Conservation (phyloP, 2,113 vertebrate species). For the Eulemur macaco region DNA sequence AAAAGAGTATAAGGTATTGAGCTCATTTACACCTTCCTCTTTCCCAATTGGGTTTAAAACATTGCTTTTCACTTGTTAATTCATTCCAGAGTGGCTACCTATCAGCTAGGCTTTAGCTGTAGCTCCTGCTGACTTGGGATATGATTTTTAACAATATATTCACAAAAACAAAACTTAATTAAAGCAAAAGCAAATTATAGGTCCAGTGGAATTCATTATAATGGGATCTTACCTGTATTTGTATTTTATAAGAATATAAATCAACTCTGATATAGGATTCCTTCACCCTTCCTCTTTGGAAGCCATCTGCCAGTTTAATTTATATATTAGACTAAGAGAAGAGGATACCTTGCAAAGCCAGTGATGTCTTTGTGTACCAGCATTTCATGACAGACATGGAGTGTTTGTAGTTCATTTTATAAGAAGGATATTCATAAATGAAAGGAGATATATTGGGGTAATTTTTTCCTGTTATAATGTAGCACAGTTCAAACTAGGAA, state of each 20-base stretch:
- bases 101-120: background rate
- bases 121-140: background rate
- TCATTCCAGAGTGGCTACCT: background rate
- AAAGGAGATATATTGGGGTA: background rate
- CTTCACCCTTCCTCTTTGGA: background rate
- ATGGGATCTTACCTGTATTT: background rate
- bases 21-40: background rate
- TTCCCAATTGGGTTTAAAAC: background rate
- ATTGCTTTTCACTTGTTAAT: conserved; percentile 37
- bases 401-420: background rate
- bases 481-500: background rate
- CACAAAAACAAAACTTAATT: conserved; percentile 50
- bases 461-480: background rate
- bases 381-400: background rate
- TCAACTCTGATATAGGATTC: background rate
- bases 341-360: background rate
- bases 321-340: background rate
- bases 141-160: background rate
- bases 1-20: background rate
- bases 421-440: background rate
- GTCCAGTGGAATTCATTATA: conserved; percentile 53
- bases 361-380: background rate
- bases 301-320: conserved; percentile 20
- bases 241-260: conserved; percentile 41
- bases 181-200: conserved; percentile 34